Percentiles rank a stretch among this genome's conserved stretches.
These are phyloP conservation scores for Takifugu ocellatus DNA, from an alignment of 2,797 vertebrate species.

Conservation along the genomic window DNA sequence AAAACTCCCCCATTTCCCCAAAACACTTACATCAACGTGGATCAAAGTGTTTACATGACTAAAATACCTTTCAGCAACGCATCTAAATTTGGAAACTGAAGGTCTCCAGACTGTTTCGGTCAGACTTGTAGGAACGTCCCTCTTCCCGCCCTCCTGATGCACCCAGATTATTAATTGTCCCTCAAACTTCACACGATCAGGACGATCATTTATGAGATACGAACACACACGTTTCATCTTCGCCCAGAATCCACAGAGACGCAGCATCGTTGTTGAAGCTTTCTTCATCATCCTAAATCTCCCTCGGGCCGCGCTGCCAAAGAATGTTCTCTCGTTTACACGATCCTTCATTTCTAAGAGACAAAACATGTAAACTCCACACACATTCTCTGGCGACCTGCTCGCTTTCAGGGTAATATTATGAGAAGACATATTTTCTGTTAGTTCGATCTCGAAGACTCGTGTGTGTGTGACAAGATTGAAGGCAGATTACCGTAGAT, in stretches of 20 bases:
- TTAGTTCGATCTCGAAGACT: background rate
- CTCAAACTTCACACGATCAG: background rate
- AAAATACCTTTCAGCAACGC: slow-evolving; percentile 1
- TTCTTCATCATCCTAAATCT: slow-evolving; percentile 27
- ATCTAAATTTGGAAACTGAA: background rate
- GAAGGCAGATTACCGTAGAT: slow-evolving; percentile 1
- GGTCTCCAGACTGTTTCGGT: background rate
- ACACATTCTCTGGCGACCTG: slow-evolving; percentile 42
- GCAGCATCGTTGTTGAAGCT: background rate
- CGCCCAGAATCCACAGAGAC: slow-evolving; percentile 3
- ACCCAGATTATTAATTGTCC: slow-evolving; percentile 1
- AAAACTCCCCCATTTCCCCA: too few relatives aligned
- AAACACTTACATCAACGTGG: background rate
- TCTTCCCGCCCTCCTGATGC: background rate
- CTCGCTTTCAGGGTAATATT: slow-evolving; percentile 18
- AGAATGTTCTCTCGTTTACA: slow-evolving; percentile 36
- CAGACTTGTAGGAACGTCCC: background rate
- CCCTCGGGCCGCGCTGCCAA: slow-evolving; percentile 15
- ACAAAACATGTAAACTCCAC: slow-evolving; percentile 43
- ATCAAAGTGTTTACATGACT: background rate
- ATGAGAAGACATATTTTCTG: slow-evolving; percentile 22
- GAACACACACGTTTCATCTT: slow-evolving; percentile 13
- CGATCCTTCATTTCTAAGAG: slow-evolving; percentile 40
- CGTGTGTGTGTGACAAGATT: too few relatives aligned
- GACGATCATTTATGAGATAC: background rate